These are phyloP conservation scores for Muricea muricata DNA, from an alignment of 92 coral and sea anemone genomes.

Conservation along the genomic window DNA sequence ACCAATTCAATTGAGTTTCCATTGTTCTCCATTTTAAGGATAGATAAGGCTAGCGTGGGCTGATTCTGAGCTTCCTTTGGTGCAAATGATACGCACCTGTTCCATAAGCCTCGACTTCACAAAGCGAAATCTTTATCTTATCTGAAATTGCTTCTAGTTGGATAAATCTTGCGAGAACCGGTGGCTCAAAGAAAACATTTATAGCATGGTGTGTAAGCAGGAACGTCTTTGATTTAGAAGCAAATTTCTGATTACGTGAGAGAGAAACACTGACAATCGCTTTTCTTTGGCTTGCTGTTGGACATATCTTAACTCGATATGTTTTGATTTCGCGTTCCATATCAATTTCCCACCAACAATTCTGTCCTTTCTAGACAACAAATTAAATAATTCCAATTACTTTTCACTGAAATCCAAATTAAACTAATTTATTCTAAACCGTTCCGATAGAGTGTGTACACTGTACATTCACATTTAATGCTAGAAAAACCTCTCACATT, in stretches of 20 bases:
- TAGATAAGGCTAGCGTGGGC: no score
- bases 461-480: no score
- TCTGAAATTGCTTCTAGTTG: neutral
- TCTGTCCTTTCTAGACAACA: neutral
- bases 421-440: neutral
- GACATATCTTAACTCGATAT: neutral
- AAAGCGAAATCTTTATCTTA: neutral
- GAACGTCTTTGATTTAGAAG: neutral
- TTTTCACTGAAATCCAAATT: neutral
- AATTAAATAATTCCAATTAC: no score
- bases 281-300: neutral
- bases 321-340: neutral
- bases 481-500: no score
- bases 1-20: no score
- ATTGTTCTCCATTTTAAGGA: no score
- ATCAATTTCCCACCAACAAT: constrained; percentile 20
- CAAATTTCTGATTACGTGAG: neutral
- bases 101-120: constrained; percentile 19
- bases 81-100: neutral
- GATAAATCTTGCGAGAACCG: neutral
- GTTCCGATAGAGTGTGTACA: no score
- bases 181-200: constrained; percentile 13
- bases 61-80: no score
- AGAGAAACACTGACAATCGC: neutral
- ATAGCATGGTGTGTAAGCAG: neutral